Base-by-base conservation (phyloP, 2,113 vertebrate species). In the Callipepla squamata region DNA sequence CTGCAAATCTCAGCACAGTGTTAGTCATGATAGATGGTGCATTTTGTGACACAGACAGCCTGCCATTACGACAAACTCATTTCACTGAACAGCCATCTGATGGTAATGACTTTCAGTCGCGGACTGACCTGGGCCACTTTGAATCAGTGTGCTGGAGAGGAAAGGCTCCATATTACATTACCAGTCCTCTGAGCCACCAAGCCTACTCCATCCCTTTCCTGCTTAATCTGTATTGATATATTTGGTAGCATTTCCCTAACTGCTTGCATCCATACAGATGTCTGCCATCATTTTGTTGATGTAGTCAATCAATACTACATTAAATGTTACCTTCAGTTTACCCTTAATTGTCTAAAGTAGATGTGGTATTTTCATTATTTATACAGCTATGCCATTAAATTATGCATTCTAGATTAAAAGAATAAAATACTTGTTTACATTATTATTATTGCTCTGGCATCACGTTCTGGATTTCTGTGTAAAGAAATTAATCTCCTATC, bases 311-410 rank as follows among this genome's bases (percentile, higher is more conserved):
- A 96, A 96, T 97, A 95, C 87, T 94, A 62, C 96, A 95, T 97
- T 97, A 96, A 97, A 95, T 75, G 88, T 91, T 96, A 85, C 90
- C 80, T 96, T 94, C 84, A 85, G 86, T 94, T 96, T 97, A 92
- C 80, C 77, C 74, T 94, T 94, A 97, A 96, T 94, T 97, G 94
- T 86, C 86, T 94, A 92, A 96, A 95, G 92, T 95, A 96, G 82
- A 94, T 81, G 53, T 79, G 81, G 76, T 95, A 68, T 95, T 97
- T 97, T 94, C 92, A 96, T 97, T 96, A 97, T 97, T 97, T 92
- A 97, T 97, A 87, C 65, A 30, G 61, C 82, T 87, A 47, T 90
- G 42, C 65, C 84, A 72, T 96, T 94, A 94, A 96, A 97, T 96
- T 96, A 94, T 91, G 91, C 91, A 93, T 93, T 96, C 55, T 67